phyloP scores from a whole-genome alignment of 2,888 invertebrate genomes.

The Ormyrus thymus region DNA sequence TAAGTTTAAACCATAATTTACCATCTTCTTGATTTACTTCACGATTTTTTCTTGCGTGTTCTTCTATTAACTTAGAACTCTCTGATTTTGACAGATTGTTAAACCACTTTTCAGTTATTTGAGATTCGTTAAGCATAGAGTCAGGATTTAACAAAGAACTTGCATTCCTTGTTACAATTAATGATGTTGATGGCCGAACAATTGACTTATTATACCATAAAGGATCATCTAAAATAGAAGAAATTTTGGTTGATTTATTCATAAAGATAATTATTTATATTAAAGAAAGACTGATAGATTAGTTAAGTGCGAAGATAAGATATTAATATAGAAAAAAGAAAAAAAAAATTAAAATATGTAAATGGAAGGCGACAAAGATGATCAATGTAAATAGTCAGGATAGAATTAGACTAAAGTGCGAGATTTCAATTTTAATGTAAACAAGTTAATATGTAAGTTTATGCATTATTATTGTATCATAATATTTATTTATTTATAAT shows the following conservation, averaged over 20 bases:
- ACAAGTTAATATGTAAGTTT: too few species aligned
- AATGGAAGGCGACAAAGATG: too few species aligned
- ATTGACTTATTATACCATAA: slow-evolving; percentile 56
- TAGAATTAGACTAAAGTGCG: too few species aligned
- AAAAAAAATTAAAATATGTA: too few species aligned
- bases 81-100: slow-evolving; percentile 52
- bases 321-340: too few species aligned
- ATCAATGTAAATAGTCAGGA: too few species aligned
- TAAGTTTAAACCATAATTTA: slow-evolving; percentile 4
- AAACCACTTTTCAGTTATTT: slow-evolving; percentile 56
- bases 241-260: not conserved
- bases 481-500: too few species aligned
- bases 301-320: not conserved
- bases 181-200: slow-evolving; percentile 26
- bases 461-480: too few species aligned
- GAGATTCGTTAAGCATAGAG: slow-evolving; percentile 34
- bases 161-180: slow-evolving; percentile 42
- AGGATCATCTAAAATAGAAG: slow-evolving; percentile 34
- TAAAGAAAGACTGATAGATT: not conserved
- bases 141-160: slow-evolving; percentile 43
- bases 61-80: slow-evolving; percentile 15
- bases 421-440: too few species aligned
- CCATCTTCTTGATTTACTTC: slow-evolving; percentile 1
- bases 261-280: not conserved
- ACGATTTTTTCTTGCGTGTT: slow-evolving; percentile 2